These are phyloP conservation scores for Oceanodroma leucorhoa DNA, from an alignment of 2,797 vertebrate species.

Conservation along the genomic window DNA sequence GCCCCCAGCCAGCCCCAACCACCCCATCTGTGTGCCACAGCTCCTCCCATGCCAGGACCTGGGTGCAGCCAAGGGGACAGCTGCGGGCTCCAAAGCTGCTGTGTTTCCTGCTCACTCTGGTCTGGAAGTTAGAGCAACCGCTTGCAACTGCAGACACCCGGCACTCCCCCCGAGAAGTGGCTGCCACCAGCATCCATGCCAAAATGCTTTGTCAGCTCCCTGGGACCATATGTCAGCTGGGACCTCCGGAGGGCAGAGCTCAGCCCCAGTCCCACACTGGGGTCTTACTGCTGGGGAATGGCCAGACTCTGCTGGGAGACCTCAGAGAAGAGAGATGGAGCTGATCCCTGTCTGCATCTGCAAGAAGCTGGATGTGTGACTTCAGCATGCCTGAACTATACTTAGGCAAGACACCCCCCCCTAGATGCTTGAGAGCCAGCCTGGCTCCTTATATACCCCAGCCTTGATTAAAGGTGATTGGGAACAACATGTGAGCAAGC, in stretches of 20 bases:
- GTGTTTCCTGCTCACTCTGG: neutral
- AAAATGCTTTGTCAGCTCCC: neutral
- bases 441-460: neutral
- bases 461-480: neutral
- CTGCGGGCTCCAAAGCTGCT: neutral
- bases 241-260: neutral
- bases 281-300: neutral
- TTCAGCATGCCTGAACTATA: neutral
- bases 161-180: rapidly evolving
- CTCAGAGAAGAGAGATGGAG: neutral
- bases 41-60: neutral
- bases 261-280: rapidly evolving
- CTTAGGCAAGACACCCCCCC: neutral
- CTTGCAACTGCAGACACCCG: rapidly evolving
- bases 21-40: rapidly evolving
- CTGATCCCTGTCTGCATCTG: neutral
- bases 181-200: neutral
- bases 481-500: neutral
- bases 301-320: neutral
- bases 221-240: rapidly evolving
- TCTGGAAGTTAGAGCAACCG: neutral
- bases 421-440: neutral
- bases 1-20: neutral
- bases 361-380: neutral
- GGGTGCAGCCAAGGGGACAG: neutral